These are phyloP conservation scores for Hassar affinis DNA, from an alignment of 2,113 vertebrate species.

Conservation along the genomic window DNA sequence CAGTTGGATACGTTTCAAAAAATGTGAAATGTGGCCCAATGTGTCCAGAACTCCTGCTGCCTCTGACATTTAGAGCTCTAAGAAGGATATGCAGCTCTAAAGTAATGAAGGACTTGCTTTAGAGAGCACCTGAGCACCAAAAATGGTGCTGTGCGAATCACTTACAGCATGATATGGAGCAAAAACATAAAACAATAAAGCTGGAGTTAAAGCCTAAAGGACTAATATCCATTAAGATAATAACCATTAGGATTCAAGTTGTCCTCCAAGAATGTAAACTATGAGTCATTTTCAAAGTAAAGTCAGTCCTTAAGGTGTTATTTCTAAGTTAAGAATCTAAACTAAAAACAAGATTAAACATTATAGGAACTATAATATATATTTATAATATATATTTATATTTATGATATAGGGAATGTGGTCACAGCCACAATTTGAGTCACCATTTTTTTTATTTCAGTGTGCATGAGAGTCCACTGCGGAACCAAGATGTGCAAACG, in stretches of 20 bases:
- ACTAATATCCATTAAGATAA: neutral
- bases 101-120: constrained; percentile 16
- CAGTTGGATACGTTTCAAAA: constrained; percentile 40
- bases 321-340: neutral
- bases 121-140: constrained; percentile 15
- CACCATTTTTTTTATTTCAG: neutral
- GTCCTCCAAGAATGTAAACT: neutral
- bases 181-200: neutral
- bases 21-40: neutral
- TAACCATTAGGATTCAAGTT: neutral
- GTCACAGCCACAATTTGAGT: neutral
- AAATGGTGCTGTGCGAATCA: constrained; percentile 15
- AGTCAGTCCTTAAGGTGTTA: neutral
- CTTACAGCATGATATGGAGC: neutral
- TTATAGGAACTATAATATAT: no score
- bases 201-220: neutral
- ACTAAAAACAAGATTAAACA: neutral
- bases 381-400: no score
- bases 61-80: constrained; percentile 30
- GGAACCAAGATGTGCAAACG: constrained; percentile 13
- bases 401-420: neutral
- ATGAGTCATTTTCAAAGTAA: neutral
- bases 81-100: constrained; percentile 27
- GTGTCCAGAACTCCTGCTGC: neutral
- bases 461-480: neutral